Conservation (phyloP, 1,140 invertebrate genomes). For the Leptestheria dahalacensis region DNA sequence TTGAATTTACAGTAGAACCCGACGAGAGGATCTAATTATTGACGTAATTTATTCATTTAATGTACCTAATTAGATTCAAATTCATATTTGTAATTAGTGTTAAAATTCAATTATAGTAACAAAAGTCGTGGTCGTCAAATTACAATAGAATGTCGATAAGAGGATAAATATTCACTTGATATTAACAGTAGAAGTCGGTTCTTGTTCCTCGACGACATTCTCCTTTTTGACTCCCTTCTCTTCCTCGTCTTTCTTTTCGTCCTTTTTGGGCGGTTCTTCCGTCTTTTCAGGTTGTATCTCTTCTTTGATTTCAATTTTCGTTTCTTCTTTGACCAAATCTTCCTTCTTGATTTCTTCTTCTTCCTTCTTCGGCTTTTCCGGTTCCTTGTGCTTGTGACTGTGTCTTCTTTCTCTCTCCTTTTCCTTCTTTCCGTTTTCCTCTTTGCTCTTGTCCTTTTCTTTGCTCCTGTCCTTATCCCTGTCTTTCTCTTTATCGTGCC, state of each 20-base stretch:
- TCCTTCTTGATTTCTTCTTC: constrained; percentile 19
- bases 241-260: constrained; percentile 1
- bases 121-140: too few species aligned
- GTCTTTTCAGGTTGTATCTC: not conserved
- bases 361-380: constrained; percentile 16
- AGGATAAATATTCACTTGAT: constrained; percentile 27
- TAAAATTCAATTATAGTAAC: too few species aligned
- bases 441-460: constrained; percentile 19
- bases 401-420: constrained; percentile 16
- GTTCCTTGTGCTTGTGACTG: constrained; percentile 14
- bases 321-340: constrained; percentile 9
- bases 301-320: constrained; percentile 17
- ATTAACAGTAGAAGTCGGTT: constrained; percentile 40
- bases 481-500: constrained; percentile 22
- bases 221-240: not conserved
- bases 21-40: too few species aligned
- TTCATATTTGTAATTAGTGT: too few species aligned
- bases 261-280: constrained; percentile 16
- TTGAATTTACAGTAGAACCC: too few species aligned
- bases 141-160: not conserved
- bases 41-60: too few species aligned
- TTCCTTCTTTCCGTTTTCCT: constrained; percentile 18
- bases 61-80: too few species aligned
- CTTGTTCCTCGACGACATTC: constrained; percentile 18
- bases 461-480: constrained; percentile 18